Evolutionary conservation across 2,888 invertebrate genomes (phyloP).

Genomic region (Heliconius charithonia): DNA sequence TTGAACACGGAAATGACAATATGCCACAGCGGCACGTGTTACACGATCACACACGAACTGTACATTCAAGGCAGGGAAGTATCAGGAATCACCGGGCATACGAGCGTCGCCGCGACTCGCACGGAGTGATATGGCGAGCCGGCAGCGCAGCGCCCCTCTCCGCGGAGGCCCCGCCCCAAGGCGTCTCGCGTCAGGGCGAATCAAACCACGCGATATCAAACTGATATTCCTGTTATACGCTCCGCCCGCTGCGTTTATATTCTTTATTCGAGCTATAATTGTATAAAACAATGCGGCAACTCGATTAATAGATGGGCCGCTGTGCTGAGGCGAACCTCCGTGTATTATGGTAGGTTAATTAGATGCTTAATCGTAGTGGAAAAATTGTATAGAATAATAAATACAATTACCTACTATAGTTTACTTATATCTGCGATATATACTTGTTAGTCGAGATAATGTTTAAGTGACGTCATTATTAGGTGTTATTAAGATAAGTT

Average conservation of each 20-base stretch:
- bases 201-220: slow-evolving; percentile 80
- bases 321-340: slow-evolving; percentile 22
- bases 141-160: slow-evolving; percentile 61
- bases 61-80: slow-evolving; percentile 57
- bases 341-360: slow-evolving; percentile 27
- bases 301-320: slow-evolving; percentile 40
- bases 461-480: slow-evolving; percentile 12
- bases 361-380: slow-evolving; percentile 15
- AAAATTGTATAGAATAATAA: slow-evolving; percentile 20
- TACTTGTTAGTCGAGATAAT: slow-evolving; percentile 2
- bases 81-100: slow-evolving; percentile 48
- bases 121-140: slow-evolving; percentile 69
- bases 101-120: slow-evolving; percentile 67
- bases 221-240: slow-evolving; percentile 77
- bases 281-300: slow-evolving; percentile 72
- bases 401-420: not conserved
- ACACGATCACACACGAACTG: slow-evolving; percentile 68
- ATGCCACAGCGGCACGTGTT: slow-evolving; percentile 65
- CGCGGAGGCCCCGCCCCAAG: slow-evolving; percentile 72
- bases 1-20: slow-evolving; percentile 62
- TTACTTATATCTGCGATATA: not conserved
- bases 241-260: slow-evolving; percentile 76
- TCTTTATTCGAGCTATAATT: slow-evolving; percentile 80
- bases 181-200: slow-evolving; percentile 79
- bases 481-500: slow-evolving; percentile 22